Conservation (phyloP, 1,140 invertebrate genomes). For the Drosophila quadrilineata region DNA sequence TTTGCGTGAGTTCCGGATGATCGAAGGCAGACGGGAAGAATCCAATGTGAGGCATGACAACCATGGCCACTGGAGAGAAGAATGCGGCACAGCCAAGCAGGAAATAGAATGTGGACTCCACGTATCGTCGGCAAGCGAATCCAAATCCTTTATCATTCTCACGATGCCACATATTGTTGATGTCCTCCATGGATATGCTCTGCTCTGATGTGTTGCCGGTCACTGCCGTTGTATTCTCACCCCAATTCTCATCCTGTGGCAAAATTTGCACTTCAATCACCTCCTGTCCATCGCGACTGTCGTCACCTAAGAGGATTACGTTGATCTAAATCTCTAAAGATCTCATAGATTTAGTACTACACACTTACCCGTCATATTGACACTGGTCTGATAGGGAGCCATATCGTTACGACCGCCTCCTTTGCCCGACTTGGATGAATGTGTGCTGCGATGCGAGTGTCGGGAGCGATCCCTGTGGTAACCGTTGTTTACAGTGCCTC, state of each 20-base stretch:
- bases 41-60: slow-evolving; percentile 94
- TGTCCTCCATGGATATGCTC: slow-evolving; percentile 95
- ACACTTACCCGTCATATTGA: slow-evolving; percentile 86
- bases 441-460: slow-evolving; percentile 78
- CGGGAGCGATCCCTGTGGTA: slow-evolving; percentile 76
- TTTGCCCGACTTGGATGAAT: slow-evolving; percentile 71
- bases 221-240: slow-evolving; percentile 97
- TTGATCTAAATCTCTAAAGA: neutral
- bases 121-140: slow-evolving; percentile 90
- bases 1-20: slow-evolving; percentile 82
- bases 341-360: too few species aligned
- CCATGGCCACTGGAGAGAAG: slow-evolving; percentile 96
- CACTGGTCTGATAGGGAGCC: slow-evolving; percentile 91
- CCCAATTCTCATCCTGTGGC: slow-evolving; percentile 98
- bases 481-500: slow-evolving; percentile 67
- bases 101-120: slow-evolving; percentile 89
- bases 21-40: slow-evolving; percentile 86
- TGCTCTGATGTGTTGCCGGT: slow-evolving; percentile 98
- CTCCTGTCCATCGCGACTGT: slow-evolving; percentile 86
- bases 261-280: slow-evolving; percentile 96
- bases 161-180: slow-evolving; percentile 88
- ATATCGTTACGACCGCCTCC: slow-evolving; percentile 81
- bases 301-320: slow-evolving; percentile 41
- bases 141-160: slow-evolving; percentile 87
- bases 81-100: slow-evolving; percentile 91